Evolutionary conservation across 2,797 vertebrate genomes (phyloP), one percentile per base, ranked within the genome.

Genomic region (Crypturellus tataupa): DNA sequence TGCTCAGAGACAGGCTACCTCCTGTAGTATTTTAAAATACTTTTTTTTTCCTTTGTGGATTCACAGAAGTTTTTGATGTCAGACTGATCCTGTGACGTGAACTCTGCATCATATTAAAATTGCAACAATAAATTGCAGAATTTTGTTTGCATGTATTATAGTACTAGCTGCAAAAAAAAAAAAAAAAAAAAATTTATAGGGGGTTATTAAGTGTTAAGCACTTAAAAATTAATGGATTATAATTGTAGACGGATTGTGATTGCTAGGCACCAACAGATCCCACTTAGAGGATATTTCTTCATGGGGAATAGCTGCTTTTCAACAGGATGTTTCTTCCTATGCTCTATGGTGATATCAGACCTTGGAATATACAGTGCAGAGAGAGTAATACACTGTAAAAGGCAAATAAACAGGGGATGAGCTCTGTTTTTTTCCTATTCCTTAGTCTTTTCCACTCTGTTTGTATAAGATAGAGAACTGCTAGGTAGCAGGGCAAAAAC

Each of bases 111-210:
- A 19, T 33, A 90, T 51, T 86, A 67, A 53, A 31, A 29, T 18
- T 63, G 33, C 18, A 81, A 35, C n/a, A 95, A 49, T 15, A 44
- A 75, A 70, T 10, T 70, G 18, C 24, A 75, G 53, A 89, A 13
- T 39, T 69, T 27, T 29, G 3, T 49, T 90, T 79, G 49, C 24
- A 5, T 14, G 23, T 31, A 24, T 13, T 35, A 11, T 47, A 53
- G 46, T 55, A 21, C 12, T 65, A 7, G n/a, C 46, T 51, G 58
- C 19, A 77, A 25, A 33, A 7, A 78, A 20, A 8, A 6, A 11
- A 47, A 53, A 17, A 77, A 25, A 33, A 7, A 78, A 20, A 8
- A 6, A 11, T 51, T 67, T 11, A 2, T 24, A 14, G 0, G 0
- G 51, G 27, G 60, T 55, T 70, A 27, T 70, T 29, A 72, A 31